Evolutionary conservation across 2,888 invertebrate genomes (phyloP).

Genomic region (Dichetophora obliterata): DNA sequence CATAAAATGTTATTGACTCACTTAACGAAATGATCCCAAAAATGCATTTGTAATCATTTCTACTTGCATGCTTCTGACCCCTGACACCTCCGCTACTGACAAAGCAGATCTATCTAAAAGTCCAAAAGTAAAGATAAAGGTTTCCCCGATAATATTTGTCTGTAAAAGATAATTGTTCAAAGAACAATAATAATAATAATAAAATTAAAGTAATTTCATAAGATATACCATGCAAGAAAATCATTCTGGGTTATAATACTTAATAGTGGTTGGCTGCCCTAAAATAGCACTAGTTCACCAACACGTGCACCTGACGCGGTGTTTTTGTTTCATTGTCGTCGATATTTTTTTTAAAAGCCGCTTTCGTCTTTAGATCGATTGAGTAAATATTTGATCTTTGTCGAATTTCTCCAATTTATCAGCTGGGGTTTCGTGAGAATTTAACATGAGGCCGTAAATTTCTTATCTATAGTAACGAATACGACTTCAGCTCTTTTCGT

Average conservation of each 20-base stretch:
- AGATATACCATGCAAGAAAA: too few relatives aligned
- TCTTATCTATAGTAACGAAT: neutral
- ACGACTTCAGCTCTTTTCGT: neutral
- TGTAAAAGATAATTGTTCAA: conserved; percentile 56
- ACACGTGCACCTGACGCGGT: too few relatives aligned
- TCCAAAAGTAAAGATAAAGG: conserved; percentile 56
- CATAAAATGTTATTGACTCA: conserved; percentile 41
- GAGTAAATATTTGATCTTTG: neutral
- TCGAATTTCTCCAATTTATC: neutral
- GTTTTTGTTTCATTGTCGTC: neutral
- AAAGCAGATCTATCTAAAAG: conserved; percentile 39
- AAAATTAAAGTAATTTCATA: neutral
- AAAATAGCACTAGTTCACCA: too few relatives aligned
- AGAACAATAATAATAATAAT: conserved; percentile 46
- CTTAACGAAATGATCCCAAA: conserved; percentile 44
- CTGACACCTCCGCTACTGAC: conserved; percentile 5
- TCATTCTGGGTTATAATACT: too few relatives aligned
- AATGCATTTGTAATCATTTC: conserved; percentile 37
- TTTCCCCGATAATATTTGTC: conserved; percentile 57
- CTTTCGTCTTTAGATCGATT: neutral
- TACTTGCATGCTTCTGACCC: neutral
- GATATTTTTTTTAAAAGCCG: neutral
- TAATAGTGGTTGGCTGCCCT: too few relatives aligned
- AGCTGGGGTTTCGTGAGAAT: neutral
- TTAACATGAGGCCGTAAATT: neutral